phyloP scores from a whole-genome alignment of 2,113 vertebrate species.

The Atrichornis clamosus region DNA sequence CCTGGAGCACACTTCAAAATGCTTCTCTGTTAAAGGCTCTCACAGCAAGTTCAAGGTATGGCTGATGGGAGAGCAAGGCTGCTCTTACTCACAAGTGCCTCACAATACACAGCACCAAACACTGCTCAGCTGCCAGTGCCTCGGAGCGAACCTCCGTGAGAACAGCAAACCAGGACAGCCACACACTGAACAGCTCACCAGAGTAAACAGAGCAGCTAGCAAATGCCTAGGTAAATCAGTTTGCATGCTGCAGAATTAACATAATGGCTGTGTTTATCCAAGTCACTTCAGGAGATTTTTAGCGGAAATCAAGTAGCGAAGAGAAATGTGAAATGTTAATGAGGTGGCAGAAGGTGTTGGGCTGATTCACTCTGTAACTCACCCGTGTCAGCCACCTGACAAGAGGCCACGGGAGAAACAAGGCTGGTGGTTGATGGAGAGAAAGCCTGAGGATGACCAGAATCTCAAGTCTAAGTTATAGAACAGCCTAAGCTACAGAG shows the following conservation, averaged over 20 bases:
- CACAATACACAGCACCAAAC: neutral
- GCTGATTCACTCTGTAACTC: neutral
- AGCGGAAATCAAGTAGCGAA: neutral
- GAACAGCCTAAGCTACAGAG: neutral
- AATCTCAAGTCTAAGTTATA: neutral
- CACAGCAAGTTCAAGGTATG: neutral
- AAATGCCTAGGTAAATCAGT: neutral
- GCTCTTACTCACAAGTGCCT: neutral
- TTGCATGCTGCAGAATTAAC: neutral
- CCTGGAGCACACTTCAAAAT: neutral
- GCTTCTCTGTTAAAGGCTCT: neutral
- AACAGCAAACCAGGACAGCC: neutral
- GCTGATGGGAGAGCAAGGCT: neutral
- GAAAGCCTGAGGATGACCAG: neutral
- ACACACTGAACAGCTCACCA: neutral
- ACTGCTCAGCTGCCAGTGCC: neutral
- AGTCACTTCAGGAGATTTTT: neutral
- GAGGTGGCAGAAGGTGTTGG: neutral
- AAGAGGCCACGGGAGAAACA: neutral
- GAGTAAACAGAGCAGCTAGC: neutral
- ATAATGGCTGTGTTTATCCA: neutral
- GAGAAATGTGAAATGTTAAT: neutral
- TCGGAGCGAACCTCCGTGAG: neutral
- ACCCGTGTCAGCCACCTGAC: neutral
- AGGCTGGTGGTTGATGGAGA: neutral